Evolutionary conservation across 1,140 invertebrate genomes (phyloP), one percentile per base, ranked within the genome.

Genomic region (Macrobrachium rosenbergii): DNA sequence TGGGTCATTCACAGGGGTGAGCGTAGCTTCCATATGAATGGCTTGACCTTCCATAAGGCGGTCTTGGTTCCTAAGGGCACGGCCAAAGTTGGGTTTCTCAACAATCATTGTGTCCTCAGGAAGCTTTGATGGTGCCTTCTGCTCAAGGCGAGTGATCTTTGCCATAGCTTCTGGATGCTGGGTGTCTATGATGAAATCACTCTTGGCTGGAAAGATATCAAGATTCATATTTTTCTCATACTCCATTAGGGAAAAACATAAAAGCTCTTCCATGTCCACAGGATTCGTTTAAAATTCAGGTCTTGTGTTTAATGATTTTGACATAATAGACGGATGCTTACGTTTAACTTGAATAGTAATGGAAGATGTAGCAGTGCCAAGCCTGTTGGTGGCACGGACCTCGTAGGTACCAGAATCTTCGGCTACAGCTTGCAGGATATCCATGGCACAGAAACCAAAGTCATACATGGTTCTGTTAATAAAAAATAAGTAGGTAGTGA

Each of bases 1-100:
- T 8, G 97, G 96, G 93, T 99, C 98, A 91, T 98, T 98, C 0
- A 98, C 96, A 0, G 98, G 98, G 12, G 97, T 97, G 8, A 99
- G 92, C 7, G 97, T 98, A 21, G 97, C 98, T 93, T 99, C 98
- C 91, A 99, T 94, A 93, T 99, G 98, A 87, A 97, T 96, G 60
- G 95, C 95, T 89, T 96, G 94, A n/a, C 97, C 97, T 93, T 98
- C 98, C 52, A 94, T 93, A 7, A 97, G 93, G 90, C 96, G 95
- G 89, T 95, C 96, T 64, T 95, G 93, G 90, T 96, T 98, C 90
- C 96, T 96, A 88, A 98, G 92, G n/a, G 96, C 95, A 89, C 96
- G 94, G 75, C 96, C 96, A 91, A 98, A 98, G 91, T 97, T 95
- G 3, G 97, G 97, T 90, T 96, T 97, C 91, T 98, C 96, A 60